Evolutionary conservation across 92 coral and sea anemone genomes (phyloP), one percentile per base, ranked within the genome.

Genomic region (Porites evermanni): DNA sequence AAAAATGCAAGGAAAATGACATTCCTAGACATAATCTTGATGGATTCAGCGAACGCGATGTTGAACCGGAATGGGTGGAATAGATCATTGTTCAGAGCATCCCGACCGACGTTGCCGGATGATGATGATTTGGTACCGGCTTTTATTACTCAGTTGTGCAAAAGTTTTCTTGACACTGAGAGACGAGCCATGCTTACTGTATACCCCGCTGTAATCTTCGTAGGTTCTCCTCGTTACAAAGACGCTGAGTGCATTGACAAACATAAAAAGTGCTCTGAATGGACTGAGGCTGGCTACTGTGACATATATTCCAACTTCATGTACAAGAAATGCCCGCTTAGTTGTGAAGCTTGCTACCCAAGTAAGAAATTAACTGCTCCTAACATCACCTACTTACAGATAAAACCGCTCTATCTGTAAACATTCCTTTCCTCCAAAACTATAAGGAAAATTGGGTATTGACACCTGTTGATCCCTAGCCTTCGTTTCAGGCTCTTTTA

Each of bases 321-420:
- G 98, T 85, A 74, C 86, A 94, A 79, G 79, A 74, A 88, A 64
- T 94, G 98, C 74, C 93, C 88, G 19, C 93, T 92, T 38, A 94
- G 96, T 60, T 94, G 98, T 80, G 79, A 85, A 74, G 96, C 91
- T 64, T 94, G 98, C 69, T 80, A 74, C 44, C 88, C 96, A 94
- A 94, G 98, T 94, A 77, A 85, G 84, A 78, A 44, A 12, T 53
- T 16, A 13, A 29, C 44, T 78, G 74, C 9, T 2, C 14, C 17
- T 53, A 17, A 47, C 29, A 47, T 47, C 14, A 56, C 61, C 16
- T 56, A 14, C 5, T 32, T 32, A 38, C 47, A 0, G 6, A 38
- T 4, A 38, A 38, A 38, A 38, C 5, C 47, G 47, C 47, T 38
- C 47, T 38, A 38, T 38, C 47, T 38, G 47, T 38, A 38, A 38